Base-by-base conservation (phyloP, 53 echinoderm and acorn worm genomes). In the Holothuria scabra region DNA sequence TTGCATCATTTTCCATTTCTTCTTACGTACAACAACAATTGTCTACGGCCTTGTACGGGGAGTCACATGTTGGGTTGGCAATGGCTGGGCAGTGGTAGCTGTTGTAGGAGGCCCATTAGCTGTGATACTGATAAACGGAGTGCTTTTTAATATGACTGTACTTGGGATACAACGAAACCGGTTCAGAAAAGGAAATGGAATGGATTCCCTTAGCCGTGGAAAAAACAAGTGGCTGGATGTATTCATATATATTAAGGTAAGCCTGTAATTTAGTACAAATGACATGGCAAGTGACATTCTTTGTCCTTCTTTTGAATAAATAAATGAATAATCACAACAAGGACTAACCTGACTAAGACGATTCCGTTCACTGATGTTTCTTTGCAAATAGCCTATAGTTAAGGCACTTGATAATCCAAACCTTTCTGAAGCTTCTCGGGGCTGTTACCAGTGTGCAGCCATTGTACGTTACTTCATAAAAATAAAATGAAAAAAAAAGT, bases 201-300 rank as follows among this genome's bases (percentile, higher is more conserved):
- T 19, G 1, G 56, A 24, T 16, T 55, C 11, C 1, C 18, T 2
- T 3, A 52, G 1, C 1, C 4, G 5, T n/a, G 25, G 28, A 8
- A 30, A 59, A 21, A 58, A 29, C 6, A 26, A 32, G 12, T 23
- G 28, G 23, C 22, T 76, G 28, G 78, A 76, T 8, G 59, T 76
- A 19, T 55, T 76, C 2, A 31, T 76, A 8, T 76, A 57, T 26
- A 20, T 76, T 12, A 76, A 76, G 78, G 78, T 58, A 56, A 76
- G 14, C 48, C n/a, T n/a, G n/a, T n/a, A n/a, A n/a, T n/a, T n/a
- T n/a, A n/a, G n/a, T n/a, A n/a, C n/a, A n/a, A n/a, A n/a, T n/a
- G n/a, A n/a, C n/a, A n/a, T n/a, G n/a, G n/a, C n/a, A n/a, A n/a
- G n/a, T n/a, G n/a, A n/a, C n/a, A n/a, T n/a, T n/a, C n/a, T n/a